Evolutionary conservation across 2,888 invertebrate species (phyloP).

Genomic region (Nemurella pictetii): DNA sequence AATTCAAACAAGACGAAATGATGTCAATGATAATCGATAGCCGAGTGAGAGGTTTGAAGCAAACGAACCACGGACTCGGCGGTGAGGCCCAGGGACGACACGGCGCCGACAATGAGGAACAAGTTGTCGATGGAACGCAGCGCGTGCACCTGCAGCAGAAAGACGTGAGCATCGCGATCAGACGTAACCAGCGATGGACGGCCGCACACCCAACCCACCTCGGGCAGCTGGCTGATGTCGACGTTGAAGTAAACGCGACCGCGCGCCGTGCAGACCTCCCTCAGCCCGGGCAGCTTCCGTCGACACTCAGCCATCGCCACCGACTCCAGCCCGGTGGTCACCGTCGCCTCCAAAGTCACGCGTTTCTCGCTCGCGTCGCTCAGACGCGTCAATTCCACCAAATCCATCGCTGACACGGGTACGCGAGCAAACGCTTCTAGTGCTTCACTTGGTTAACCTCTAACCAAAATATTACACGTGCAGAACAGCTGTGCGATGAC

Average conservation of each 20-base stretch:
- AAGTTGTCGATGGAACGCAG: slow-evolving; percentile 19
- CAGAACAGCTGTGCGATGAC: too few relatives aligned
- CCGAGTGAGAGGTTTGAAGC: too few relatives aligned
- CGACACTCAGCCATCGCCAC: slow-evolving; percentile 22
- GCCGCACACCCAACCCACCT: too few relatives aligned
- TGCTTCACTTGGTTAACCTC: too few relatives aligned
- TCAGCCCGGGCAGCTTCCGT: not conserved
- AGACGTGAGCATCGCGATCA: too few relatives aligned
- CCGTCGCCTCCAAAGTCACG: slow-evolving; percentile 27
- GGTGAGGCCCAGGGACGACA: not conserved
- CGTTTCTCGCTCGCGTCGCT: not conserved
- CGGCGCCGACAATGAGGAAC: not conserved
- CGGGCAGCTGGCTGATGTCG: not conserved
- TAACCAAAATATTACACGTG: too few relatives aligned
- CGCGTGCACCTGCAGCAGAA: not conserved
- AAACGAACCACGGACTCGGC: not conserved
- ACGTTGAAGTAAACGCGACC: slow-evolving; percentile 29
- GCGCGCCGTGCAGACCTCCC: slow-evolving; percentile 3
- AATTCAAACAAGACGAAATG: too few relatives aligned
- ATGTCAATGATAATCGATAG: too few relatives aligned
- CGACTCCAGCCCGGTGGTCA: slow-evolving; percentile 28
- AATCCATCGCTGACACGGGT: not conserved
- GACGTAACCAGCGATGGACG: too few relatives aligned
- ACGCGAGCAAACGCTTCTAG: too few relatives aligned
- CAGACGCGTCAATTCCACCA: not conserved